A percentile compares a stretch with the other conserved stretches of the same genome.
Conservation (phyloP, 2,888 invertebrate species). For the Mantis religiosa region DNA sequence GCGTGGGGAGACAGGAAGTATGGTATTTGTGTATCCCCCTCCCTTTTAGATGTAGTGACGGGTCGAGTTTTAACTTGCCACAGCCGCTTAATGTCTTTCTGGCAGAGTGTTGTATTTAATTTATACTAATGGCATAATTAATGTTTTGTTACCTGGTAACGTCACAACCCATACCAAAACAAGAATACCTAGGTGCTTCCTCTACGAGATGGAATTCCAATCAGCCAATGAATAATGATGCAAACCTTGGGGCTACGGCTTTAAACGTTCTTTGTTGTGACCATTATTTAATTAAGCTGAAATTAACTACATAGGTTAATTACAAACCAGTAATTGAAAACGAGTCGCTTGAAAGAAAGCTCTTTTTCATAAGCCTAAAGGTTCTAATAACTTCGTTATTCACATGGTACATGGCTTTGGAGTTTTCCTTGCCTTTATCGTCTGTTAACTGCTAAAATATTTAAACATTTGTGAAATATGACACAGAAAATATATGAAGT, state of each 20-base stretch:
- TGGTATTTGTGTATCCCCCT: not conserved
- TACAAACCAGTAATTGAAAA: not conserved
- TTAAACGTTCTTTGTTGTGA: not conserved
- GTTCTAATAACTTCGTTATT: no score
- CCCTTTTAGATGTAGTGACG: not conserved
- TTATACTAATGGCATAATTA: slow-evolving; percentile 32
- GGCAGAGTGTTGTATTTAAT: slow-evolving; percentile 29
- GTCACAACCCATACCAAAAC: not conserved
- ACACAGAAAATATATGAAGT: no score
- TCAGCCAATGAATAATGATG: not conserved
- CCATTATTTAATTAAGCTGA: not conserved
- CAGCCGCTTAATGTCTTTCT: slow-evolving; percentile 3
- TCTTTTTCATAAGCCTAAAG: not conserved
- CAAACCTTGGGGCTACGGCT: not conserved
- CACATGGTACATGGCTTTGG: no score
- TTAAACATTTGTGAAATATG: no score
- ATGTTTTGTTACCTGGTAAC: slow-evolving; percentile 15
- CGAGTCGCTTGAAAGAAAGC: not conserved
- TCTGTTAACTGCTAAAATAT: no score
- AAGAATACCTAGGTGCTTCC: not conserved
- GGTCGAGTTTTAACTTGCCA: not conserved
- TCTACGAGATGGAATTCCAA: not conserved
- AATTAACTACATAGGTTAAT: not conserved
- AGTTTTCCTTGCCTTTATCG: no score
- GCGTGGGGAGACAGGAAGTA: not conserved